These are phyloP conservation scores for Dicrostonyx torquatus DNA, from an alignment of 2,797 vertebrate genomes.

Conservation along the genomic window DNA sequence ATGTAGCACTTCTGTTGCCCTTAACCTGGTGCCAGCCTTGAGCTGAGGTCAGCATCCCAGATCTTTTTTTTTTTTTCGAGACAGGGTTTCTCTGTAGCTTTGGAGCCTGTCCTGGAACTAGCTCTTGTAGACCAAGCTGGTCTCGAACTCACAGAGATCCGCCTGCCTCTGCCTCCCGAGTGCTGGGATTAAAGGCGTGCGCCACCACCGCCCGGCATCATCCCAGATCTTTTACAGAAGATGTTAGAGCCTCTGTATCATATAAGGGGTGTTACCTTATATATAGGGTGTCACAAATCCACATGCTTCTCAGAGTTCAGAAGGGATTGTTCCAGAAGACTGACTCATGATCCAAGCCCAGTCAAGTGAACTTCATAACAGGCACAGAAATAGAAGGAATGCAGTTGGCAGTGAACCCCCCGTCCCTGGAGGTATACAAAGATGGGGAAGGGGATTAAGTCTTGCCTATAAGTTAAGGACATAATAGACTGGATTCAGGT, in stretches of 20 bases:
- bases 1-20: no score
- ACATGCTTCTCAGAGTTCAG: neutral
- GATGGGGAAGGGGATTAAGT: neutral
- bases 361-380: neutral
- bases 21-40: neutral
- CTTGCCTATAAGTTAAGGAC: neutral
- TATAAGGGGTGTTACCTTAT: neutral
- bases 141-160: no score
- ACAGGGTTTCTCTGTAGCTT: no score
- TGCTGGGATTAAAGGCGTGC: no score
- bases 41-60: neutral
- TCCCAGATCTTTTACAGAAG: no score
- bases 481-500: neutral
- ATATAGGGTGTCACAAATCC: neutral
- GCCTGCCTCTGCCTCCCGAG: no score
- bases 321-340: neutral
- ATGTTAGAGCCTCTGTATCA: neutral
- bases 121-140: no score
- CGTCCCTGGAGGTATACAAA: neutral
- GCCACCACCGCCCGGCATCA: no score
- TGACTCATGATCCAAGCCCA: neutral
- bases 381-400: neutral
- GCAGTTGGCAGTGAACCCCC: neutral
- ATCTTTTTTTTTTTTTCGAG: no score
- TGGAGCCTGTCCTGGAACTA: no score